Evolutionary conservation across 2,888 invertebrate species (phyloP), one percentile per base, ranked within the genome.

Genomic region (Chalcosyrphus nemorum): DNA sequence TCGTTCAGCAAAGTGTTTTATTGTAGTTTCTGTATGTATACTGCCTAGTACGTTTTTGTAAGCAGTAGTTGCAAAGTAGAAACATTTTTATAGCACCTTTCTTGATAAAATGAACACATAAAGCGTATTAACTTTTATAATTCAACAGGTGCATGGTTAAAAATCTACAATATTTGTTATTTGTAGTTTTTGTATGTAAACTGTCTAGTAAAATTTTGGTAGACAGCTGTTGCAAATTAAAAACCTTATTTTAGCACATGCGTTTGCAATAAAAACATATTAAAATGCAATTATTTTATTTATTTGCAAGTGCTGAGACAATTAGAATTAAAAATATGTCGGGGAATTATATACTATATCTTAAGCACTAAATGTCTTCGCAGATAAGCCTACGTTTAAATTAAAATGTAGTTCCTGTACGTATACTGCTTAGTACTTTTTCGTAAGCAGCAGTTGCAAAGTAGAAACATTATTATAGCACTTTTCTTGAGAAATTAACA

Each of bases 211-310:
- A 4, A 7, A 11, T 24, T 54, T 41, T 57, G 3, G 70, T 70
- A 81, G 70, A 52, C 65, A 65, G 47, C 57, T 27, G 70, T 81
- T 81, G 75, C 75, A 75, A 81, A 70, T 41, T 76, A 15, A 59
- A 52, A 68, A 59, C 6, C 41, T 75, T 59, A n/a, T 15, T 52
- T 5, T 59, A 21, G 75, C 75, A 76, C 19, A 6, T 19, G 29
- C 19, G 38, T 63, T 9, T 17, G 1, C 21, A 50, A 52, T 17
- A 35, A 50, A 38, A 5, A 38, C 50, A 65, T 32, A 65, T 65
- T 24, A 11, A 50, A 13, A 50, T 50, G 50, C 50, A 13, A 15
- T 47, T 3, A 38, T 50, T 15, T 11, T 17, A 15, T 13, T 19
- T n/a, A 21, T n/a, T n/a, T n/a, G n/a, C n/a, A n/a, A n/a, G n/a